phyloP scores from a whole-genome alignment of 2,113 vertebrate genomes.

The Peucedramus taeniatus region DNA sequence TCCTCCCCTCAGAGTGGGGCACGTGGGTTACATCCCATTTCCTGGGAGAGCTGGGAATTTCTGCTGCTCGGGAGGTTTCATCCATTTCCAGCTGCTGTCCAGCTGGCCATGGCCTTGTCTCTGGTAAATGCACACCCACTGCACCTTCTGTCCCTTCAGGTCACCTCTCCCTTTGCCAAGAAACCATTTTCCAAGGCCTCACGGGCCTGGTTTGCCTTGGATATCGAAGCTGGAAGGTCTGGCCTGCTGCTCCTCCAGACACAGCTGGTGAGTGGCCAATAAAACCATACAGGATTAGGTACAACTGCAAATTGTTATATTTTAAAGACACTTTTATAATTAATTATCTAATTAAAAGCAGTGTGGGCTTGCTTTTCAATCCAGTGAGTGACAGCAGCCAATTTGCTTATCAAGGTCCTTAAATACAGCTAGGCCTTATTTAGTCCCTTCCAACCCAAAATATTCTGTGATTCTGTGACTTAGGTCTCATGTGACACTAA shows the following conservation, averaged over 20 bases:
- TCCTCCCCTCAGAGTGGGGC: background rate
- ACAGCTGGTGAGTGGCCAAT: background rate
- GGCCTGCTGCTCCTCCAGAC: background rate
- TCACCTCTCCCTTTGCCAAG: background rate
- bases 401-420: background rate
- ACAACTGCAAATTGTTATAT: background rate
- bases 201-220: background rate
- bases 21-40: background rate
- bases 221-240: background rate
- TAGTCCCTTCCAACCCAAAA: background rate
- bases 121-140: background rate
- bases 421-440: background rate
- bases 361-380: background rate
- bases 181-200: background rate
- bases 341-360: background rate
- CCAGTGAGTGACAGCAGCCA: background rate
- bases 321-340: background rate
- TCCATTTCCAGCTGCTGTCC: background rate
- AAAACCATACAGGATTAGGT: no score
- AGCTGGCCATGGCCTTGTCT: background rate
- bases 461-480: background rate
- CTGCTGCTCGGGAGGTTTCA: rapidly evolving
- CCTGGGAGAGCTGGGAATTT: background rate
- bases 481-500: background rate
- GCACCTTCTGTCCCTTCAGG: background rate